phyloP scores from a whole-genome alignment of 2,113 vertebrate genomes.

The Chlamydotis undulata region DNA sequence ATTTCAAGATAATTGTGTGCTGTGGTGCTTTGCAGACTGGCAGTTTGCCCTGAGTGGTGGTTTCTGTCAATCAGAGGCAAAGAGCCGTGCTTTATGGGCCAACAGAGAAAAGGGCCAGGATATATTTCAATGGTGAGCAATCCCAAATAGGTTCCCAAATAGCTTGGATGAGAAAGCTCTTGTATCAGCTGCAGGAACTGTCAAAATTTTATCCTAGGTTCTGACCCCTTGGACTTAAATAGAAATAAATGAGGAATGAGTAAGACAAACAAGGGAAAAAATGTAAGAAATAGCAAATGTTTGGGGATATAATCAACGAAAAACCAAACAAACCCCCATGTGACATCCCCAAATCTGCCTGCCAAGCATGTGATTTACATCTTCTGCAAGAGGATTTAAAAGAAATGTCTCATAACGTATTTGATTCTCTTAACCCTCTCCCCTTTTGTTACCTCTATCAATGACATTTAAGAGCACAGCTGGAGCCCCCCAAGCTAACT shows the following conservation, averaged over 20 bases:
- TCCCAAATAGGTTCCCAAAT: slow-evolving; percentile 18
- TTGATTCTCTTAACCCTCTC: slow-evolving; percentile 54
- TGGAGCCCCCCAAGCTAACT: slow-evolving; percentile 26
- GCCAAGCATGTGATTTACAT: slow-evolving; percentile 46
- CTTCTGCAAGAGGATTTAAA: background rate
- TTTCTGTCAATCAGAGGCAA: slow-evolving; percentile 21
- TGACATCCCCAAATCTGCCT: slow-evolving; percentile 30
- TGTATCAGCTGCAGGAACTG: slow-evolving; percentile 45
- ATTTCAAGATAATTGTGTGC: background rate
- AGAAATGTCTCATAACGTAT: slow-evolving; percentile 23
- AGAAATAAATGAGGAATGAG: slow-evolving; percentile 60
- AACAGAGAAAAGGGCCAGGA: slow-evolving; percentile 1
- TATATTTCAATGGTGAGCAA: slow-evolving; percentile 40
- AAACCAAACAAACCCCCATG: slow-evolving; percentile 7
- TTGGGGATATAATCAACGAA: slow-evolving; percentile 49
- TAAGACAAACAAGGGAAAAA: slow-evolving; percentile 39
- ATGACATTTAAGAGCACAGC: background rate
- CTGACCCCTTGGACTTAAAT: slow-evolving; percentile 49
- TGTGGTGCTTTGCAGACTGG: background rate
- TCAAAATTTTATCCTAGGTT: slow-evolving; percentile 47
- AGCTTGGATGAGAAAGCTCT: slow-evolving; percentile 39
- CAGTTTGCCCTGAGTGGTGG: background rate
- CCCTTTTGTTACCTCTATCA: slow-evolving; percentile 25
- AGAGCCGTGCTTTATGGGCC: background rate
- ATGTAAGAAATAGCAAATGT: slow-evolving; percentile 34